Evolutionary conservation across 2,888 invertebrate genomes (phyloP).

Genomic region (Megaustenia siamemsis): DNA sequence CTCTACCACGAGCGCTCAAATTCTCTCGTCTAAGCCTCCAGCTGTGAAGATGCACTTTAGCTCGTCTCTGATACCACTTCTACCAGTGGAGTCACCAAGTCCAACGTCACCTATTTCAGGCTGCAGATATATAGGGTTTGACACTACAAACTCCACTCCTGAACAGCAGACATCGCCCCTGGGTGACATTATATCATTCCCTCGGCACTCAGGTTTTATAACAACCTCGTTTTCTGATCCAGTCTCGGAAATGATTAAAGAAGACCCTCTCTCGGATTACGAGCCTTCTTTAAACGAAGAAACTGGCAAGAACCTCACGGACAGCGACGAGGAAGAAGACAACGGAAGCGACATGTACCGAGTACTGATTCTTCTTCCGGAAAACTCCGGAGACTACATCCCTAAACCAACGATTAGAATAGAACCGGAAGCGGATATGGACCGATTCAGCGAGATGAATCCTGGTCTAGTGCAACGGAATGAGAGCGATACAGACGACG

Average conservation of each 20-base stretch:
- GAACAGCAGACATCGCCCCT: background rate
- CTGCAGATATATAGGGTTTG: conserved; percentile 7
- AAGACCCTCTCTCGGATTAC: conserved; percentile 44
- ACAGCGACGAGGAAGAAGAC: conserved; percentile 56
- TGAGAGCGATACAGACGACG: conserved; percentile 43
- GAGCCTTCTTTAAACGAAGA: conserved; percentile 56
- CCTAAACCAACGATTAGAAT: conserved; percentile 68
- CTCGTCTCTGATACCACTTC: conserved; percentile 63
- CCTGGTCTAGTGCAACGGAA: conserved; percentile 51
- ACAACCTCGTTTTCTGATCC: conserved; percentile 62
- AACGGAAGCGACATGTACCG: conserved; percentile 87
- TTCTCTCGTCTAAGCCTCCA: conserved; percentile 32
- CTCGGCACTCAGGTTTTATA: conserved; percentile 52
- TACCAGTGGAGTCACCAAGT: conserved; percentile 61
- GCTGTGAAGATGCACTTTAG: conserved; percentile 55
- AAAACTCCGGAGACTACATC: background rate
- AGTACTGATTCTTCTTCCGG: conserved; percentile 90
- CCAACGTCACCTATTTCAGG: conserved; percentile 54
- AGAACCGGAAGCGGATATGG: conserved; percentile 82
- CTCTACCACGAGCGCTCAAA: conserved; percentile 27
- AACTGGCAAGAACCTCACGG: conserved; percentile 57
- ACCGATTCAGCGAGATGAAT: conserved; percentile 59
- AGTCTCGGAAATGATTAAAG: conserved; percentile 21
- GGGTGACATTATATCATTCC: background rate
- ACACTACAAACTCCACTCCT: conserved; percentile 12